These are phyloP conservation scores for Apamea sordens DNA, from an alignment of 2,888 invertebrate genomes.

Conservation along the genomic window DNA sequence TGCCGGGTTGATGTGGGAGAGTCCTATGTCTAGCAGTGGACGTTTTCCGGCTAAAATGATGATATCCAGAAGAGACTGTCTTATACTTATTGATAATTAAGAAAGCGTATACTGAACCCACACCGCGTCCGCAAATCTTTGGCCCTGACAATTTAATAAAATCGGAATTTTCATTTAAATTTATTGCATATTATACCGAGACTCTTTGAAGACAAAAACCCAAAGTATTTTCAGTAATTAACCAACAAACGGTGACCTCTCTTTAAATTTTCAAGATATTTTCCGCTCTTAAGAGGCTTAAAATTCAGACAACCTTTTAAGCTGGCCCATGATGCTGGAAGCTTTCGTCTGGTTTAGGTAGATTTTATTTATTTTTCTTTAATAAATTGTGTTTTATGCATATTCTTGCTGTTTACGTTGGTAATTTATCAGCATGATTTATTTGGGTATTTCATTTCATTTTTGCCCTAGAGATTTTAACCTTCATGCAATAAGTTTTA, in stretches of 20 bases:
- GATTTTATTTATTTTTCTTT: slow-evolving; percentile 49
- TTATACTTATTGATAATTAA: neutral
- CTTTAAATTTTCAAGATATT: slow-evolving; percentile 47
- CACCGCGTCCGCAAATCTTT: neutral
- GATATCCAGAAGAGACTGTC: too few relatives aligned
- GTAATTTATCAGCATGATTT: too few relatives aligned
- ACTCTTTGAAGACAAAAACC: slow-evolving; percentile 33
- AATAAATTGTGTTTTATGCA: slow-evolving; percentile 19
- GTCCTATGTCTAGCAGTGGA: neutral
- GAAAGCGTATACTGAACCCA: neutral
- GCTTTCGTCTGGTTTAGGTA: slow-evolving; percentile 28
- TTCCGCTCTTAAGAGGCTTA: slow-evolving; percentile 41
- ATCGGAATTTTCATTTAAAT: slow-evolving; percentile 40
- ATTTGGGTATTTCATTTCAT: too few relatives aligned
- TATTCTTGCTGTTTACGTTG: too few relatives aligned
- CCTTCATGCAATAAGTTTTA: too few relatives aligned
- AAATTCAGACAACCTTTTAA: slow-evolving; percentile 51
- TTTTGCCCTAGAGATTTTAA: too few relatives aligned
- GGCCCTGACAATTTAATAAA: neutral
- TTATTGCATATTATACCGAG: slow-evolving; percentile 11
- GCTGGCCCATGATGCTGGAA: slow-evolving; percentile 35
- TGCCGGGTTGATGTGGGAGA: too few relatives aligned
- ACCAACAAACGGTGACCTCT: slow-evolving; percentile 44
- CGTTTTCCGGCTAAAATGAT: too few relatives aligned
- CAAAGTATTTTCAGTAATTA: slow-evolving; percentile 49